These are phyloP conservation scores for Xenopus petersii DNA, from an alignment of 2,797 vertebrate species.

Conservation along the genomic window DNA sequence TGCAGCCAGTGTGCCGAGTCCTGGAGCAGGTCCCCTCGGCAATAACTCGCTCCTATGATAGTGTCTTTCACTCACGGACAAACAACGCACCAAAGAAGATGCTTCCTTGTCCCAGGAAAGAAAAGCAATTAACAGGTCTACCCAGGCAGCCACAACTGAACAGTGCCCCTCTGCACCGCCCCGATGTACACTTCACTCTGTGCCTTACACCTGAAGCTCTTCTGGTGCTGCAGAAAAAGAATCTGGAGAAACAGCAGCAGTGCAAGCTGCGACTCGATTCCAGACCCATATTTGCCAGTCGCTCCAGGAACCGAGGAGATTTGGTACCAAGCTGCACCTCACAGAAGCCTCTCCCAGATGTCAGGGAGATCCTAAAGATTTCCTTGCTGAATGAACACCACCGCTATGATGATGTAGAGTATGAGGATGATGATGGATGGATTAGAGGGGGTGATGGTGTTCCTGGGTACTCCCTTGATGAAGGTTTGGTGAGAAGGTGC, in stretches of 20 bases:
- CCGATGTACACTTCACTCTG: slow-evolving; percentile 71
- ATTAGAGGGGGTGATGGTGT: slow-evolving; percentile 38
- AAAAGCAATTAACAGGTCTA: too few species aligned
- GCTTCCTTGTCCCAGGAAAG: too few species aligned
- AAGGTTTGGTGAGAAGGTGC: slow-evolving; percentile 84
- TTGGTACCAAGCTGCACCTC: neutral
- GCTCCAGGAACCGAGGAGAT: slow-evolving; percentile 59
- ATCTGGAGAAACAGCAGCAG: slow-evolving; percentile 75
- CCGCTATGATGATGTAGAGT: slow-evolving; percentile 89
- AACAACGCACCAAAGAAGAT: too few species aligned
- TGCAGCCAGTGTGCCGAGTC: neutral
- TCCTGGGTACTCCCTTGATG: slow-evolving; percentile 67
- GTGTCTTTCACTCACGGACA: neutral
- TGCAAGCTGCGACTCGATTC: slow-evolving; percentile 58
- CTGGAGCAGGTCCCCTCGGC: slow-evolving; percentile 10
- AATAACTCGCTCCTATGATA: slow-evolving; percentile 18
- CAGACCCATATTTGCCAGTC: slow-evolving; percentile 62
- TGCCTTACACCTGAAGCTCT: slow-evolving; percentile 80
- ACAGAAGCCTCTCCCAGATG: slow-evolving; percentile 54
- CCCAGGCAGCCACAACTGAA: slow-evolving; percentile 38
- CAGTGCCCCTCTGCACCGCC: slow-evolving; percentile 60
- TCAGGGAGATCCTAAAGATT: slow-evolving; percentile 77
- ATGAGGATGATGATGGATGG: slow-evolving; percentile 74
- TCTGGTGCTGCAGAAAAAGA: slow-evolving; percentile 78
- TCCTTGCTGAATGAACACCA: slow-evolving; percentile 84